Evolutionary conservation across 2,113 vertebrate genomes (phyloP).

Genomic region (Triplophysa rosa): DNA sequence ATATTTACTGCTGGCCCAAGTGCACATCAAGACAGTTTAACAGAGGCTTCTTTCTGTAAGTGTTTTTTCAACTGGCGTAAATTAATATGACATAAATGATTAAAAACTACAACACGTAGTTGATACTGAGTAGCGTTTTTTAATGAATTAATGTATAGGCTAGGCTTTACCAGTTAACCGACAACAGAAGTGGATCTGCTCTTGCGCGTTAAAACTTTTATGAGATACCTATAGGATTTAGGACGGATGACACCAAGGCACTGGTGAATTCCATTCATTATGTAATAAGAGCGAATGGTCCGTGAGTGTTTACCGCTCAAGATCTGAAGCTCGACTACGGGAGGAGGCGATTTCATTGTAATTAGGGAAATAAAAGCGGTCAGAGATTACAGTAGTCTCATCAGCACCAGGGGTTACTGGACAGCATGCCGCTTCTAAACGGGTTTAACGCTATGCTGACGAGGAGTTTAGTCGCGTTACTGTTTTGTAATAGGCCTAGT

Average conservation of each 20-base stretch:
- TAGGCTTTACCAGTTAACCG: neutral
- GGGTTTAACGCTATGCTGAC: neutral
- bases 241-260: no score
- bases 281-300: conserved; percentile 41
- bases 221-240: no score
- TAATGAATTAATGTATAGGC: neutral
- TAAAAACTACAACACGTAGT: neutral
- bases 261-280: no score
- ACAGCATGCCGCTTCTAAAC: conserved; percentile 35
- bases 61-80: neutral
- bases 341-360: conserved; percentile 64
- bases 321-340: conserved; percentile 60
- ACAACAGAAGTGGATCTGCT: neutral
- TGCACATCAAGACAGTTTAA: no score
- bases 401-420: conserved; percentile 88
- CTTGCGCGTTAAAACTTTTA: no score
- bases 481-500: neutral
- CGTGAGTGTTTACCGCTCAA: conserved; percentile 49
- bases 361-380: conserved; percentile 80
- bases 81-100: neutral
- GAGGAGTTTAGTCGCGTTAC: neutral
- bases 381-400: conserved; percentile 82
- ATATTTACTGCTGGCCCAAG: neutral
- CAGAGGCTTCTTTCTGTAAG: no score
- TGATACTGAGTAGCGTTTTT: neutral